Evolutionary conservation across 2,797 vertebrate genomes (phyloP).

Genomic region (Perodicticus potto): DNA sequence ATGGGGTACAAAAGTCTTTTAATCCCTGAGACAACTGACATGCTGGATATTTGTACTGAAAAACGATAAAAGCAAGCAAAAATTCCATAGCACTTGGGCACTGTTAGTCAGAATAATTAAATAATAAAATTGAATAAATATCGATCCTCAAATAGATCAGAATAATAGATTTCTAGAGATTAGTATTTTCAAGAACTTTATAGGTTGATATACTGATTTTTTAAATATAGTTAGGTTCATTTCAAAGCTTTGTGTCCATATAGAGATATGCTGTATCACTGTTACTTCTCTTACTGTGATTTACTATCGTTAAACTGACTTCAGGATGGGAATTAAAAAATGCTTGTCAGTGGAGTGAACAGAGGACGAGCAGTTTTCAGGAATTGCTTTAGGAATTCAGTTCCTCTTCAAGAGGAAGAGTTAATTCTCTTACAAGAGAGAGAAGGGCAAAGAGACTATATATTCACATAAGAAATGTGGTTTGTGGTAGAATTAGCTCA

Average conservation of each 20-base stretch:
- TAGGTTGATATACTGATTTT: slow-evolving; percentile 6
- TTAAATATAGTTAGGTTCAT: slow-evolving; percentile 33
- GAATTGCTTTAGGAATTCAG: too few relatives aligned
- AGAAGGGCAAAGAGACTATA: not conserved
- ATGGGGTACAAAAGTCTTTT: slow-evolving; percentile 9
- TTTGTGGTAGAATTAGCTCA: not conserved
- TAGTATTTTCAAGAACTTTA: slow-evolving; percentile 49
- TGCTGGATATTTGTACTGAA: slow-evolving; percentile 5
- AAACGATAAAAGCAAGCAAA: slow-evolving; percentile 45
- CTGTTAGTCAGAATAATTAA: slow-evolving; percentile 16
- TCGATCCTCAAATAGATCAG: not conserved
- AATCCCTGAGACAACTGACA: not conserved
- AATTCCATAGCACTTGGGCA: not conserved
- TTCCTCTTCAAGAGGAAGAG: not conserved
- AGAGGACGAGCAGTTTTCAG: not conserved
- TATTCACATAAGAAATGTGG: not conserved
- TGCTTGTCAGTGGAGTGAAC: not conserved
- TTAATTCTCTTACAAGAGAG: slow-evolving; percentile 13
- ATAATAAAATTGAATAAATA: slow-evolving; percentile 4
- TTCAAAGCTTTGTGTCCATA: slow-evolving; percentile 1
- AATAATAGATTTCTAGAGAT: slow-evolving; percentile 38
- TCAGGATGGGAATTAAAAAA: not conserved
- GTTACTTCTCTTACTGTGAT: not conserved
- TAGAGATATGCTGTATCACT: not conserved
- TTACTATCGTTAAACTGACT: slow-evolving; percentile 8